Evolutionary conservation across 1,140 invertebrate species (phyloP), one percentile per base, ranked within the genome.

Genomic region (Sinella curviseta): DNA sequence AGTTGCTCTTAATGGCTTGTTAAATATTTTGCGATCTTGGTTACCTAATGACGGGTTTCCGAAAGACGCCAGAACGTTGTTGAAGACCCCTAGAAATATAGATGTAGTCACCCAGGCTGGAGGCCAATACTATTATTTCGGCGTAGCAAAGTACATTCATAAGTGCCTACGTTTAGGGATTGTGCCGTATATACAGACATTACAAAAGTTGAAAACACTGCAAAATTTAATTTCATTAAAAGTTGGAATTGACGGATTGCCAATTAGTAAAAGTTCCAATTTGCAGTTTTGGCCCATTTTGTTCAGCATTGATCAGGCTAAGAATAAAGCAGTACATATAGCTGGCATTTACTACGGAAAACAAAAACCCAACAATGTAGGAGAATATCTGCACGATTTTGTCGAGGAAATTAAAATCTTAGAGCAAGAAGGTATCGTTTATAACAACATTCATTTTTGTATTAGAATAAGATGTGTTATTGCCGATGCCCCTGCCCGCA

Each of bases 401-500:
- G 39, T 80, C 36, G 31, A 78, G 0, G 84, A 85, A 81, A 26
- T 78, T 20, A 67, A 17, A 30, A 12, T 17, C 0, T 65, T 79
- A 79, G 55, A 74, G 39, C 16, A 75, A 70, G n/a, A 75, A 17
- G n/a, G 70, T 16, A 60, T 65, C n/a, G 8, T 82, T 28, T 8
- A 3, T 12, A 1, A 75, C 14, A 60, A 76, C 24, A n/a, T 28
- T 36, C 16, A 33, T 8, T 60, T 60, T 16, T 79, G 1, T 34
- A 12, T 82, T 26, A 28, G 57, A 26, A 74, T 82, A 8, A 65
- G 80, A 12, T 34, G 33, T 36, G 65, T 83, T 74, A 35, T 83
- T 31, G 73, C 73, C 79, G 87, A 88, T 84, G 83, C 85, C 0
- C 87, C 86, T 16, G 88, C 87, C 14, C 84, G 86, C 77, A 83